These are phyloP conservation scores for Prionace glauca DNA, from an alignment of 2,797 vertebrate species.

Conservation along the genomic window DNA sequence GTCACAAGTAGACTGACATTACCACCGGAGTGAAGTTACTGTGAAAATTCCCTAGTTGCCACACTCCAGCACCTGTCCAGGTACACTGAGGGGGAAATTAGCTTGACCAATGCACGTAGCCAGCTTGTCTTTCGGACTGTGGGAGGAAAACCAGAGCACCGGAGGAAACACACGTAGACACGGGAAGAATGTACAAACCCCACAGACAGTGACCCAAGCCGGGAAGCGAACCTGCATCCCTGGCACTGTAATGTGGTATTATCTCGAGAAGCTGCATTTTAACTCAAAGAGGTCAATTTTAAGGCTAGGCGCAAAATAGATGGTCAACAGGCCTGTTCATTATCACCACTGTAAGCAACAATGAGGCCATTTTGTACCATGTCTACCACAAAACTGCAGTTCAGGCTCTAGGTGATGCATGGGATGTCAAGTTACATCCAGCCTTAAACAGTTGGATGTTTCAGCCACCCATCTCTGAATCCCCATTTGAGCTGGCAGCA, in stretches of 20 bases:
- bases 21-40: too few species aligned
- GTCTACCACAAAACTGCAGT: background rate
- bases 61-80: too few species aligned
- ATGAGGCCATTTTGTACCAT: background rate
- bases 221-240: too few species aligned
- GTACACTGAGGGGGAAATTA: too few species aligned
- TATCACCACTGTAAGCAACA: background rate
- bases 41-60: too few species aligned
- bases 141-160: too few species aligned
- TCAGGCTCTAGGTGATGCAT: background rate
- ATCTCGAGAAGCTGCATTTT: background rate
- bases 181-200: too few species aligned
- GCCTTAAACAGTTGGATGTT: background rate
- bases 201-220: too few species aligned
- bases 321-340: background rate
- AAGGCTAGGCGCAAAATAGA: background rate
- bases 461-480: background rate
- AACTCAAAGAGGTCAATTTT: background rate
- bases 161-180: too few species aligned
- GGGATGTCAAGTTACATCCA: background rate
- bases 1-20: too few species aligned
- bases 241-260: background rate
- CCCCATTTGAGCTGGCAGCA: background rate
- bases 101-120: too few species aligned
- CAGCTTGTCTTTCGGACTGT: too few species aligned